Base-by-base conservation (phyloP, 1,140 invertebrate species). In the Drosophila jambulina region DNA sequence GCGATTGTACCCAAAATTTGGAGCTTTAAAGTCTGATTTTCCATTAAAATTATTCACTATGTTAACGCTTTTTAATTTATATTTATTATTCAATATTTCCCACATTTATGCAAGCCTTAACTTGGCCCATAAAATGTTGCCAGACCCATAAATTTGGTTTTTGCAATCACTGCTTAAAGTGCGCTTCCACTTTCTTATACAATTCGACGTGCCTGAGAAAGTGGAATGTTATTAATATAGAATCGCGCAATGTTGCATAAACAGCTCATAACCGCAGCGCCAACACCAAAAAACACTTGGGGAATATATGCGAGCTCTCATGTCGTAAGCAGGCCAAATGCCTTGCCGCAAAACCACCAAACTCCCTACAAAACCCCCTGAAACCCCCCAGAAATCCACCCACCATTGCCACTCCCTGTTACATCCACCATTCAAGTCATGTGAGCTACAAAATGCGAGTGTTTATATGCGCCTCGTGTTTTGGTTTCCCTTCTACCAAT, bases 401-500 rank as follows among this genome's bases (percentile, higher is more conserved):
- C 42, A 23, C 25, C 38, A 67, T 17, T 21, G n/a, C 34, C 34
- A 9, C 53, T 5, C 51, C 51, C 32, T 36, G 32, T 34, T 17
- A 36, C 32, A 36, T 23, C 51, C 51, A 46, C 34, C 64, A 59
- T 60, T 53, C 25, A 60, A 68, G 53, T 51, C 80, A 68, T 74
- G 62, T 68, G 56, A 75, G 80, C 65, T 27, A 59, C 80, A 82
- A 75, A 78, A 78, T 81, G 56, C 53, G 64, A 75, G 61, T 68
- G 69, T 82, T 85, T 82, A 82, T 86, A 86, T 86, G 76, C 71
- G 70, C 34, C 54, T 72, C 59, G 57, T 80, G 84, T 76, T 76
- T 82, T 65, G 70, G 48, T 79, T 72, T 51, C 15, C 53, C 40
- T 25, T 56, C 57, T 42, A 49, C 42, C 61, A 42, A 29, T 48